Conservation (phyloP, 1,140 invertebrate species). For the Trachymyrmex septentrionalis region DNA sequence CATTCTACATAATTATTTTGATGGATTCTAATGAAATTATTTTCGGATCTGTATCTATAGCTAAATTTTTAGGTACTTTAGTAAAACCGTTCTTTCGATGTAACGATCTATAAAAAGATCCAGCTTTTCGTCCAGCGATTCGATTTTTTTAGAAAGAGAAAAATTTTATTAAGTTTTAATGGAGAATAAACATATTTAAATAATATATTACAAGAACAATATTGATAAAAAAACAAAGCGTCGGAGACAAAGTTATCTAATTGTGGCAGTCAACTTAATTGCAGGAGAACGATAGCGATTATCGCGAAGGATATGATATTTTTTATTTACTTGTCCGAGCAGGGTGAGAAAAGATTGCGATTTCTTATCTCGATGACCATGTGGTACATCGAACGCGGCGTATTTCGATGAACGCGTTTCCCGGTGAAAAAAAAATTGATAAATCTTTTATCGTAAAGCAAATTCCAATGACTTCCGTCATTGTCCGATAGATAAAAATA, state of each 20-base stretch:
- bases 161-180: neutral
- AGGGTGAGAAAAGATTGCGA: conserved; percentile 23
- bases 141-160: neutral
- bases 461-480: neutral
- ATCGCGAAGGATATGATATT: neutral
- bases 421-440: conserved; percentile 11
- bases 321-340: conserved; percentile 8
- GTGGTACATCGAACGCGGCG: neutral
- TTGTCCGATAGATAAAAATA: conserved; percentile 23
- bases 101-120: neutral
- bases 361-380: conserved; percentile 34
- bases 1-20: too few species aligned
- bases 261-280: conserved; percentile 2
- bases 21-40: too few species aligned
- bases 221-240: neutral
- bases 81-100: too few species aligned
- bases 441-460: conserved; percentile 31
- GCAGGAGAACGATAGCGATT: neutral
- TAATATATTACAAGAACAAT: neutral
- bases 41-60: too few species aligned
- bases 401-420: neutral
- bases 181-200: neutral
- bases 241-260: neutral
- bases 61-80: too few species aligned
- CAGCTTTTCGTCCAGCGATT: neutral